phyloP scores from a whole-genome alignment of 2,797 vertebrate genomes.

The Premnoplex brunnescens region DNA sequence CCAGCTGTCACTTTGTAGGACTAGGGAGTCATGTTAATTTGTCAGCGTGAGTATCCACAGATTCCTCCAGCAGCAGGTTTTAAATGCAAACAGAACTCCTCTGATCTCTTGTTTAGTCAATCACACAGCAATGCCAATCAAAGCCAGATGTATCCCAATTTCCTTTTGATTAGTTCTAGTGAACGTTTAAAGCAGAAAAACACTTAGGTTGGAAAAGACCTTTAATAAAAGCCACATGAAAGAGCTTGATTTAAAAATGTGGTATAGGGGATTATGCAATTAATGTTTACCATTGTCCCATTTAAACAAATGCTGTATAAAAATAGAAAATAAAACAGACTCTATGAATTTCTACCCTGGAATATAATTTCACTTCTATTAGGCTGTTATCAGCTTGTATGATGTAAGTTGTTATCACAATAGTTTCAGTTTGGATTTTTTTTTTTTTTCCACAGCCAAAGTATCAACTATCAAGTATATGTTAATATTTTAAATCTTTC shows the following conservation, averaged over 20 bases:
- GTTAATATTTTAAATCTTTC: background rate
- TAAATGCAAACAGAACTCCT: background rate
- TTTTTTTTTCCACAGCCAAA: background rate
- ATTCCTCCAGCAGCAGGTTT: background rate
- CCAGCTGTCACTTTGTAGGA: background rate
- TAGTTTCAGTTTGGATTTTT: background rate
- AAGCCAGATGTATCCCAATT: background rate
- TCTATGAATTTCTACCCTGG: background rate
- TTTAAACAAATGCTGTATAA: background rate
- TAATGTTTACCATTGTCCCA: background rate
- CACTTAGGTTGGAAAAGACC: background rate
- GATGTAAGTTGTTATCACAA: background rate
- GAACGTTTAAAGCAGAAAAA: background rate
- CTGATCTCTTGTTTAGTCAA: background rate
- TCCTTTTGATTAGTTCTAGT: background rate
- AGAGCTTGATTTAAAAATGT: background rate
- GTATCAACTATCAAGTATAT: background rate
- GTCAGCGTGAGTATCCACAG: background rate
- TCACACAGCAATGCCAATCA: background rate
- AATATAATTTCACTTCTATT: background rate
- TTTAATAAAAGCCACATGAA: background rate
- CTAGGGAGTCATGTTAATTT: background rate
- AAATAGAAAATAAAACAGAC: background rate
- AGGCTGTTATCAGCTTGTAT: background rate
- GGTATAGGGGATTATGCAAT: background rate